phyloP scores from a whole-genome alignment of 2,113 vertebrate species.

The Hippocampus barbouri region DNA sequence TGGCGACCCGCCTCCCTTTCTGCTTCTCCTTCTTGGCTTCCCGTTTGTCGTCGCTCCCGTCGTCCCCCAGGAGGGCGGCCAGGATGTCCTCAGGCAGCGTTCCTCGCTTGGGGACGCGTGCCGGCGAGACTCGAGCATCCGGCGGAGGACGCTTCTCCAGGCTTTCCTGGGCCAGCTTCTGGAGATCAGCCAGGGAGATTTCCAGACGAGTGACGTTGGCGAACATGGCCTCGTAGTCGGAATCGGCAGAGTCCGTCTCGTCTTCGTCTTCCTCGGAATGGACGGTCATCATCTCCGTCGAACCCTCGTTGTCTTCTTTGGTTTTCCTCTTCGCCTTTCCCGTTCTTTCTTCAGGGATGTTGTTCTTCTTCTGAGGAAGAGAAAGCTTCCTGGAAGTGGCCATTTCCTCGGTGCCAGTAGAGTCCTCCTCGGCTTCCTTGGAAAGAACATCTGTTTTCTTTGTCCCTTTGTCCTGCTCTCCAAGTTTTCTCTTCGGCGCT shows the following conservation, averaged over 20 bases:
- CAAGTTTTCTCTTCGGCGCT: slow-evolving; percentile 18
- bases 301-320: not conserved
- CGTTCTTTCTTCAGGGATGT: slow-evolving; percentile 1
- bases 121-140: not conserved
- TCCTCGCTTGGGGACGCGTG: slow-evolving; percentile 39
- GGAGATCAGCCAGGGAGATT: slow-evolving; percentile 80
- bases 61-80: slow-evolving; percentile 75
- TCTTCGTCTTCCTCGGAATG: slow-evolving; percentile 9
- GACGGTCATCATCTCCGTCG: slow-evolving; percentile 24
- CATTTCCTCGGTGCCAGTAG: not conserved
- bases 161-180: slow-evolving; percentile 65
- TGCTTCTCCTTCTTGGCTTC: slow-evolving; percentile 52
- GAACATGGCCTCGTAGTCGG: slow-evolving; percentile 82
- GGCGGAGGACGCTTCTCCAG: slow-evolving; percentile 15
- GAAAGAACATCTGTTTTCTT: slow-evolving; percentile 22
- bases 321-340: slow-evolving; percentile 18
- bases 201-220: slow-evolving; percentile 73
- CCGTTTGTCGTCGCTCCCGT: slow-evolving; percentile 27
- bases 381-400: not conserved
- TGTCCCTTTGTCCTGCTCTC: not conserved
- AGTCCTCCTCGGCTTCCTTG: slow-evolving; percentile 4
- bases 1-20: slow-evolving; percentile 19
- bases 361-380: not conserved
- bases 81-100: slow-evolving; percentile 82
- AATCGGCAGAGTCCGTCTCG: slow-evolving; percentile 55